Base-by-base conservation (phyloP, 2,888 invertebrate genomes). In the Synanthedon andrenaeformis region DNA sequence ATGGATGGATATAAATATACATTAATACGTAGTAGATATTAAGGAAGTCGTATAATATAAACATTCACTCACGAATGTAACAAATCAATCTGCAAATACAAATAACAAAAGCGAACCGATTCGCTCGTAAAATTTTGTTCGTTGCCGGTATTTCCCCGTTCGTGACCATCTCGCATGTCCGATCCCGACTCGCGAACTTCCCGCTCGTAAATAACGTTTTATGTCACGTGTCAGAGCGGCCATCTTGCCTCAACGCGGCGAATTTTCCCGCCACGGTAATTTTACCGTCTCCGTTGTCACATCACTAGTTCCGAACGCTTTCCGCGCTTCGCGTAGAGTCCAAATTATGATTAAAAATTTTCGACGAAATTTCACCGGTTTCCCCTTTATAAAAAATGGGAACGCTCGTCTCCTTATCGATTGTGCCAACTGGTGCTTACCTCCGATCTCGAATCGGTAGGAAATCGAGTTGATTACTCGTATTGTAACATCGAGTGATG, bases 401-500 rank as follows among this genome's bases (percentile, higher is more conserved):
- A 75, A 70, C 70, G 66, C 66, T 73, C 70, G 75, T 77, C 74
- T 76, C 67, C 56, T 62, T 83, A 86, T 86, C 76, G 87, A 87
- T 86, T 86, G 87, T 87, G 75, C 86, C 87, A 85, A 78, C 80
- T 79, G 71, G 87, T 84, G 85, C 86, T 84, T 79, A 73, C 75
- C 87, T 60, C 86, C 72, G 77, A 79, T 83, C 83, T 78, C 74
- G 74, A 83, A 81, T 79, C 72, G 70, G 70, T 58, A 59, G 62
- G 74, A 65, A 74, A 81, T 82, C 76, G 76, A 82, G 72, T 75
- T 64, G 62, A 74, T 76, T 76, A 76, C 69, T 77, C 68, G 69
- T 61, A 64, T 56, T 55, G 57, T 56, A 56, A 58, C 55, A 56
- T 55, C 45, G 53, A 55, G 55, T 58, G 56, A 56, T 60, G 53